phyloP scores from a whole-genome alignment of 2,113 vertebrate genomes.

The Tamias sibiricus region DNA sequence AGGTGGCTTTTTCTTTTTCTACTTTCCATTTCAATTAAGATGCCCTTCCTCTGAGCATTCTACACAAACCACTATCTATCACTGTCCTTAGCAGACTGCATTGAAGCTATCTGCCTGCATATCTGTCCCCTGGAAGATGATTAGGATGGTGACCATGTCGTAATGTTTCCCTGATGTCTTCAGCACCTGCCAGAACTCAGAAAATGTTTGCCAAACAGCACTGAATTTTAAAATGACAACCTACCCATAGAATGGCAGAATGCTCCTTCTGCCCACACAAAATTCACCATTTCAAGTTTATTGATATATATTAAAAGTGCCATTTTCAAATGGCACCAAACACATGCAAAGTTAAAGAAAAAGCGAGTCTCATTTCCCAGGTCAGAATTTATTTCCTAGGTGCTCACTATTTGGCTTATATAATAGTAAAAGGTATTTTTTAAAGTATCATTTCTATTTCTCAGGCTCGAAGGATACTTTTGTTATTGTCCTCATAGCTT shows the following conservation, averaged over 20 bases:
- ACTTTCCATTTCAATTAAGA: not conserved
- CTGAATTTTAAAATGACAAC: not conserved
- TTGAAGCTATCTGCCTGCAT: not conserved
- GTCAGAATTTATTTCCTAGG: not conserved
- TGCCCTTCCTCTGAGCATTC: not conserved
- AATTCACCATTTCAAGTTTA: conserved; percentile 10
- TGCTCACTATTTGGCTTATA: conserved; percentile 28
- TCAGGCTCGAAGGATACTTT: conserved; percentile 68
- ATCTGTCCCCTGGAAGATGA: not conserved
- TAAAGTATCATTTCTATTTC: conserved; percentile 36
- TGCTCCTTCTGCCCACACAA: not conserved
- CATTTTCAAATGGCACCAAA: conserved; percentile 8
- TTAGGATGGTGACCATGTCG: not conserved
- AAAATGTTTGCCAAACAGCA: not conserved
- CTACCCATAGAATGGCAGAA: not conserved
- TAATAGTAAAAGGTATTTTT: conserved; percentile 64
- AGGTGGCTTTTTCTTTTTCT: not conserved
- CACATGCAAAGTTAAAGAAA: not conserved
- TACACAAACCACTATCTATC: not conserved
- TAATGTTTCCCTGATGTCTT: not conserved
- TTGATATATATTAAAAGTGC: not conserved
- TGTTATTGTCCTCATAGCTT: conserved; percentile 57
- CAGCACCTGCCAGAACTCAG: not conserved
- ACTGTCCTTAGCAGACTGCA: not conserved
- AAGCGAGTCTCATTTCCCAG: not conserved